Evolutionary conservation across 2,797 vertebrate species (phyloP), one percentile per base, ranked within the genome.

Genomic region (Huso huso): DNA sequence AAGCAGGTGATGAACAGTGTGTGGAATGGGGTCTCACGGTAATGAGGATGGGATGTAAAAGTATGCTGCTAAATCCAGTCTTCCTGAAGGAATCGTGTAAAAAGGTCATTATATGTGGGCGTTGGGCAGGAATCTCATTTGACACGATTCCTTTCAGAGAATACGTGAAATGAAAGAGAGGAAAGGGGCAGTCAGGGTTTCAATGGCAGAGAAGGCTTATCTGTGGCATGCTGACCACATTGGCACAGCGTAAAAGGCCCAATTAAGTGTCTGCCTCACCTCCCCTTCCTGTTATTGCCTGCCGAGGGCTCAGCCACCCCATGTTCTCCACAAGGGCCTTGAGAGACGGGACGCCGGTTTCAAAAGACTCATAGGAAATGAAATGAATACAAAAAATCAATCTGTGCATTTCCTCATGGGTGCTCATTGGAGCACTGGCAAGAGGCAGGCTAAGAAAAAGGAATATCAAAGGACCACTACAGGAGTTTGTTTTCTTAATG

Each of bases 311-410:
- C 71, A 79, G 84, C 80, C 78, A 83, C 87, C 85, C 81, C 75
- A 69, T 86, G 77, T 78, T 81, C 75, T 72, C 75, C 79, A 63
- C 64, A 79, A 76, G 78, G 81, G 83, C 80, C 77, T 72, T 77
- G 73, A 76, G 78, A 74, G 79, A 70, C 75, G 69, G 68, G 70
- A 68, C 6, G 60, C 68, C 49, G 63, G 69, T 79, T 84, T 84
- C 80, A 87, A 87, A 84, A 75, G 74, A 74, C 75, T 65, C n/a
- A 52, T 84, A 84, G 89, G 88, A 91, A 90, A 90, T 85, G 85
- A 66, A 82, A 81, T 86, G 81, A 84, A 85, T 79, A 77, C 82
- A 75, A 70, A 84, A 74, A 72, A 78, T 37, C 0, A 83, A 81
- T 84, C 75, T 73, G 79, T 87, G 74, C 74, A 77, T 86, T 88